Evolutionary conservation across 2,888 invertebrate genomes (phyloP).

Genomic region (Poecilus cupreus): DNA sequence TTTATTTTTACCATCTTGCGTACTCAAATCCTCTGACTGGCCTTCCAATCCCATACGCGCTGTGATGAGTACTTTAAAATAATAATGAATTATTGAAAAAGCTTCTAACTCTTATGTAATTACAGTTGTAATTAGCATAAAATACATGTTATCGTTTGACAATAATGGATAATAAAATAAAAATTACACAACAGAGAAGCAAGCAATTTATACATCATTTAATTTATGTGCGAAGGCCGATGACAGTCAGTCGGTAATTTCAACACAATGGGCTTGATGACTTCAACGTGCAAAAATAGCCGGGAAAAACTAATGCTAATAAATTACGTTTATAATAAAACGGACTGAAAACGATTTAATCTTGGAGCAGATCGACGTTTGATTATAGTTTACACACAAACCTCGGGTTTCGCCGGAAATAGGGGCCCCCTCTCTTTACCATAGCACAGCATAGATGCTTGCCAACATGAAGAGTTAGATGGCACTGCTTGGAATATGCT

Average conservation of each 20-base stretch:
- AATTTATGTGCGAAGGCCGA: constrained; percentile 53
- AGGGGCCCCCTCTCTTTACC: not conserved
- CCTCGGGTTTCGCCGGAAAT: not conserved
- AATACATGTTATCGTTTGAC: constrained; percentile 1
- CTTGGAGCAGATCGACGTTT: constrained; percentile 31
- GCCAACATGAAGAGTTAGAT: no score
- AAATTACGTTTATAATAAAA: constrained; percentile 49
- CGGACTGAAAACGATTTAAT: constrained; percentile 5
- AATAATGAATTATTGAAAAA: no score
- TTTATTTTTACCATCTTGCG: no score
- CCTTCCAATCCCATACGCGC: no score
- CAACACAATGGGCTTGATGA: constrained; percentile 49
- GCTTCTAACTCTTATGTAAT: not conserved
- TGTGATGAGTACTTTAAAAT: no score
- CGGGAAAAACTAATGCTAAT: constrained; percentile 33
- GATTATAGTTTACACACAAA: constrained; percentile 19
- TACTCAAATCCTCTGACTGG: no score
- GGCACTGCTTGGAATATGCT: no score
- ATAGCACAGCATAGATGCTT: no score
- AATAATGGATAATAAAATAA: constrained; percentile 42
- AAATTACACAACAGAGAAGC: constrained; percentile 9
- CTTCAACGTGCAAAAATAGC: constrained; percentile 51
- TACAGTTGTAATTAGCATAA: not conserved
- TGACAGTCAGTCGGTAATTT: constrained; percentile 15
- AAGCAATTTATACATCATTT: constrained; percentile 49